These are phyloP conservation scores for Oxygymnocypris stewartii DNA, from an alignment of 2,113 vertebrate species.

Conservation along the genomic window DNA sequence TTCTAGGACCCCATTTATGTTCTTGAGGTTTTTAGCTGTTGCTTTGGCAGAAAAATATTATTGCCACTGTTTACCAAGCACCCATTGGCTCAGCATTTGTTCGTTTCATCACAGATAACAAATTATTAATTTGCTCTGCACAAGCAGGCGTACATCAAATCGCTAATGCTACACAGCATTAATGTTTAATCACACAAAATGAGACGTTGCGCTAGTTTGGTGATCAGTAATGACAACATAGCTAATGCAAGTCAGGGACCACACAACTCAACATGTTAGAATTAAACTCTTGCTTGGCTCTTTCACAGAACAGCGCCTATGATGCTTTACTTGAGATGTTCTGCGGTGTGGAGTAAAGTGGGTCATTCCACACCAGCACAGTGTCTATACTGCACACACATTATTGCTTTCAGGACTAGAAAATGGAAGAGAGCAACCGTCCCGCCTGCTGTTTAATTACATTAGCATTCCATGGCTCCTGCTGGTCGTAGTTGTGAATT, in stretches of 20 bases:
- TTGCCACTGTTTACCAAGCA: slow-evolving; percentile 18
- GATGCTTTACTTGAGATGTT: slow-evolving; percentile 21
- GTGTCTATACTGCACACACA: background rate
- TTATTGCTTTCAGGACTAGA: slow-evolving; percentile 6
- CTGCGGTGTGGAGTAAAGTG: slow-evolving; percentile 27
- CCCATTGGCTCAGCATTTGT: slow-evolving; percentile 28
- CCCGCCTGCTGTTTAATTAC: slow-evolving; percentile 45
- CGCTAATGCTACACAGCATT: slow-evolving; percentile 45
- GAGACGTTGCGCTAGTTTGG: slow-evolving; percentile 13
- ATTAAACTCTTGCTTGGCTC: background rate
- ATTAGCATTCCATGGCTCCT: slow-evolving; percentile 47
- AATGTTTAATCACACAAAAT: slow-evolving; percentile 43
- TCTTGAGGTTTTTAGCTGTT: slow-evolving; percentile 19
- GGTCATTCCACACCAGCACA: slow-evolving; percentile 23
- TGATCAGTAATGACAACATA: background rate
- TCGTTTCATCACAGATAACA: slow-evolving; percentile 40
- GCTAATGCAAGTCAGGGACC: background rate
- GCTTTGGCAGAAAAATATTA: slow-evolving; percentile 29
- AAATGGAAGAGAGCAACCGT: slow-evolving; percentile 18
- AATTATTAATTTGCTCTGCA: slow-evolving; percentile 48
- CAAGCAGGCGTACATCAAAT: slow-evolving; percentile 40
- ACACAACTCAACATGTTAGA: slow-evolving; percentile 16
- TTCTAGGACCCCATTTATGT: slow-evolving; percentile 7
- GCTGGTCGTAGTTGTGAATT: slow-evolving; percentile 26
- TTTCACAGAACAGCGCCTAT: slow-evolving; percentile 10